phyloP scores from a whole-genome alignment of 2,113 vertebrate species.

The Ailuropoda melanoleuca region DNA sequence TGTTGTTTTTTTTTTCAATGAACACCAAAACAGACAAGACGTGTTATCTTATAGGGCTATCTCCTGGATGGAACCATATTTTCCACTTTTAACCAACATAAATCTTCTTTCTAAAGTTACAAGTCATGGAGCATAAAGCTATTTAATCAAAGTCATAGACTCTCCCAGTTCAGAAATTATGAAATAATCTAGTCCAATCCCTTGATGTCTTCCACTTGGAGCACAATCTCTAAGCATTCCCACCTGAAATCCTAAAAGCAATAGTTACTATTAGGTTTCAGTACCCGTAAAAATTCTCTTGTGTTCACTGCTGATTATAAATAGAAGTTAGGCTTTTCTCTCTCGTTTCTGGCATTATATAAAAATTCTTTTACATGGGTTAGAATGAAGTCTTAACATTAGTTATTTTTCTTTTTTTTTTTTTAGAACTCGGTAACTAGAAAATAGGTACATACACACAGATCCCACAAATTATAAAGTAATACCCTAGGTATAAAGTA shows the following conservation, averaged over 20 bases:
- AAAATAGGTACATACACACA: neutral
- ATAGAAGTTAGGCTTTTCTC: neutral
- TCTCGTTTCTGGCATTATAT: neutral
- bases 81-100: constrained; percentile 24
- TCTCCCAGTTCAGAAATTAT: neutral
- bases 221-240: neutral
- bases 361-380: neutral
- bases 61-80: neutral
- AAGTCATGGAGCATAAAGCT: neutral
- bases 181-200: neutral
- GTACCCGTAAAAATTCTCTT: neutral
- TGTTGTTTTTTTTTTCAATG: neutral
- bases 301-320: neutral
- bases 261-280: neutral
- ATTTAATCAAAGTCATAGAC: neutral
- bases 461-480: neutral
- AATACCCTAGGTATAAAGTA: neutral
- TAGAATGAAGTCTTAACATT: constrained; percentile 6
- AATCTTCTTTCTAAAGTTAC: neutral
- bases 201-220: neutral
- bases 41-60: neutral
- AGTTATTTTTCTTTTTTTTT: neutral
- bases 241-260: neutral
- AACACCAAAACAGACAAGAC: neutral
- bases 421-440: neutral